Conservation (phyloP, 2,113 vertebrate species). For the Melanerpes aurifrons region DNA sequence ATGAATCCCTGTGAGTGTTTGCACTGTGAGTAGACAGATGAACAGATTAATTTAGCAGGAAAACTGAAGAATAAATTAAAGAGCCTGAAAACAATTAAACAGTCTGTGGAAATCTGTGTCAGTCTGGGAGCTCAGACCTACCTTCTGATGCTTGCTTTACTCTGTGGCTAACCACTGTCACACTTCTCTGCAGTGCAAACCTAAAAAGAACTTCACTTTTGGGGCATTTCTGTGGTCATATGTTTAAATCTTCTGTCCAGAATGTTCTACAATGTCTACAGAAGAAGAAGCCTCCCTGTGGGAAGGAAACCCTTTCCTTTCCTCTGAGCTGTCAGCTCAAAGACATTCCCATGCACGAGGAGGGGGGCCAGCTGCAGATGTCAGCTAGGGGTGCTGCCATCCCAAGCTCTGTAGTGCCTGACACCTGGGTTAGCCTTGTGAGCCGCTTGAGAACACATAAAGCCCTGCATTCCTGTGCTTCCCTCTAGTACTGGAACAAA, state of each 20-base stretch:
- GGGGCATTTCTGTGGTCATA: background rate
- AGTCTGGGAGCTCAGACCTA: background rate
- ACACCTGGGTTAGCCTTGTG: background rate
- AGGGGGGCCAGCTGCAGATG: background rate
- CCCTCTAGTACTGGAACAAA: background rate
- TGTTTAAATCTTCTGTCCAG: background rate
- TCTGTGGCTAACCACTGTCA: background rate
- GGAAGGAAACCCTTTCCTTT: background rate
- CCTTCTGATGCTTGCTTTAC: background rate
- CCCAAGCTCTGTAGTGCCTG: background rate
- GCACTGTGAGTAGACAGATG: conserved; percentile 7
- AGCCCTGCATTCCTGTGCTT: background rate
- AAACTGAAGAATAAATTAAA: background rate
- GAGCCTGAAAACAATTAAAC: background rate
- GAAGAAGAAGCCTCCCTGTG: background rate
- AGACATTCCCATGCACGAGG: background rate
- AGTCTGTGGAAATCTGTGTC: background rate
- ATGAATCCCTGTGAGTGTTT: conserved; percentile 18
- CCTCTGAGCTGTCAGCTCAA: background rate
- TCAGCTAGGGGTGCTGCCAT: background rate
- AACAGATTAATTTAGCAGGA: background rate
- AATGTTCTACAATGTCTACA: background rate
- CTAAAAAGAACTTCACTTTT: background rate
- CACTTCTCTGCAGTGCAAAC: background rate
- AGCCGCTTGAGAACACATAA: background rate